Conservation (phyloP, 1,140 invertebrate genomes). For the Alviniconcha marisindica region DNA sequence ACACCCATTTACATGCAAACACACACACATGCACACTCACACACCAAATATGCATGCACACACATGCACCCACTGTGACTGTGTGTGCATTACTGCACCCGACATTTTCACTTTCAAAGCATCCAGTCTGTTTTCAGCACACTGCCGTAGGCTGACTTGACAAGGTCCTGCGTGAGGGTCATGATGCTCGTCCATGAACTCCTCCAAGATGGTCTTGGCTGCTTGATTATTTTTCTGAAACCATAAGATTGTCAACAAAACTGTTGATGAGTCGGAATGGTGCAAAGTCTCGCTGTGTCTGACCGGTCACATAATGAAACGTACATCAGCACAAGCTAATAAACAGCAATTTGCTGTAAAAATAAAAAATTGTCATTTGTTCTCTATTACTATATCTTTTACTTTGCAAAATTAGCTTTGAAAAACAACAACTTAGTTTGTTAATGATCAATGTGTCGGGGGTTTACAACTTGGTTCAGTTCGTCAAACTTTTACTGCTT, state of each 20-base stretch:
- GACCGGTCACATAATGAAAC: neutral
- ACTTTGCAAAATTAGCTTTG: neutral
- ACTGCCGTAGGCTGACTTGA: conserved; percentile 49
- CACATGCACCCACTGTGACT: no score
- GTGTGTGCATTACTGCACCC: no score
- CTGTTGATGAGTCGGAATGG: neutral
- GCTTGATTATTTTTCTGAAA: conserved; percentile 52
- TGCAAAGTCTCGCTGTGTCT: neutral
- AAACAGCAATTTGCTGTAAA: neutral
- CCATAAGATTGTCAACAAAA: neutral
- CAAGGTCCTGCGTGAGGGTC: conserved; percentile 46
- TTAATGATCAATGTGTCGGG: no score
- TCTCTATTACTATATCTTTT: neutral
- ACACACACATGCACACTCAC: no score
- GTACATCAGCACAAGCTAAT: neutral
- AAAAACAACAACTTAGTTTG: no score
- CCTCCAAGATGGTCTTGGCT: conserved; percentile 45
- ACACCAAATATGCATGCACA: no score
- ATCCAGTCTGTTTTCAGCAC: conserved; percentile 42
- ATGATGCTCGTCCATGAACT: conserved; percentile 48
- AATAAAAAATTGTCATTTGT: neutral
- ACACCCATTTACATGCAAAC: no score
- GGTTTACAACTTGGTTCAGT: no score
- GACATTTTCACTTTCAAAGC: no score
- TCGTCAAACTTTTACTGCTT: no score